These are phyloP conservation scores for Pyrrhia umbra DNA, from an alignment of 2,888 invertebrate species.

Conservation along the genomic window DNA sequence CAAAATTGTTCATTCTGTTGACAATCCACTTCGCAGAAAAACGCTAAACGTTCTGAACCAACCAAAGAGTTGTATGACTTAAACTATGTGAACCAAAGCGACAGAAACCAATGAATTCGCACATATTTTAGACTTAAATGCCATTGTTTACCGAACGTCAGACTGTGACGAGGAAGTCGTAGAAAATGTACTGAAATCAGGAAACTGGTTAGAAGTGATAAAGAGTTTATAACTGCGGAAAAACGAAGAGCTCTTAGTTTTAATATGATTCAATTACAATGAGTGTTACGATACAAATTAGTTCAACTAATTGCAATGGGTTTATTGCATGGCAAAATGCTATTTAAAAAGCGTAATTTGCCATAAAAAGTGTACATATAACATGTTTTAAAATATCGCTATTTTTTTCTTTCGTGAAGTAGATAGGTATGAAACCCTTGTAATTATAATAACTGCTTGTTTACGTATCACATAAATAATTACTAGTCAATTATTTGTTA, in stretches of 20 bases:
- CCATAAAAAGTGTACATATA: too few species aligned
- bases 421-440: not conserved
- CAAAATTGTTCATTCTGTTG: not conserved
- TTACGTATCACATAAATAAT: too few species aligned
- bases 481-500: too few species aligned
- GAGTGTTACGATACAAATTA: not conserved
- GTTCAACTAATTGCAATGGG: not conserved
- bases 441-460: not conserved
- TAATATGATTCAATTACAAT: not conserved
- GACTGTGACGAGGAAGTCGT: conserved; percentile 33
- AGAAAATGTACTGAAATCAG: conserved; percentile 37
- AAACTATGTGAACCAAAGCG: conserved; percentile 25
- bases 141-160: conserved; percentile 42
- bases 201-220: conserved; percentile 31
- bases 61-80: conserved; percentile 18
- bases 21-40: not conserved
- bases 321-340: not conserved
- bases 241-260: conserved; percentile 17
- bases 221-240: conserved; percentile 16
- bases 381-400: too few species aligned
- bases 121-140: conserved; percentile 41
- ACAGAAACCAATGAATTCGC: conserved; percentile 36
- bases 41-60: not conserved
- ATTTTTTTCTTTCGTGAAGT: too few species aligned
- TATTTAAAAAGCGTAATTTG: not conserved